Base-by-base conservation (phyloP, 2,797 vertebrate genomes). In the Gallirallus australis region DNA sequence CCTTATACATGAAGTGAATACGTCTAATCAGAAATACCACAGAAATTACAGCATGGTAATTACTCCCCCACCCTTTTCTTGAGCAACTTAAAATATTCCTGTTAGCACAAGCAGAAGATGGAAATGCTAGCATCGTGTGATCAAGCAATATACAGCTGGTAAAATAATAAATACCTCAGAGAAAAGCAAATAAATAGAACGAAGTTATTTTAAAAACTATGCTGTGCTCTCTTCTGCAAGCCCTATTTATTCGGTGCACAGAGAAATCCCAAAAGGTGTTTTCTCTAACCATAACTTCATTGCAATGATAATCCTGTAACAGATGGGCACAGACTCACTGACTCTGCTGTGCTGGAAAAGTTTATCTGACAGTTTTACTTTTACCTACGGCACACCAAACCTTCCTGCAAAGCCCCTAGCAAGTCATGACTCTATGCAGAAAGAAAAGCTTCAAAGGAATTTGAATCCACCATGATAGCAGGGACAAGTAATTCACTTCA, bases 401-500 rank as follows among this genome's bases (percentile, higher is more conserved):
- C 53, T 83, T 84, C 76, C 13, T n/a, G 65, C 57, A 93, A 90
- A 93, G 83, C 83, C 90, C 64, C 54, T 71, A 69, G 66, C 93
- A 93, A 96, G 92, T 83, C 81, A 70, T 40, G 66, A 87, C 88
- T 92, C 4, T 35, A 86, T 7, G 21, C 64, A 93, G 42, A 70
- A 79, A 85, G 77, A 94, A 96, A 94, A 94, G 84, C 88, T 93
- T 94, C 92, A 86, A 91, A 96, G 78, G 72, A 95, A 94, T 85
- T 33, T 82, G 75, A 91, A 95, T 82, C 71, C 28, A 64, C 80
- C 8, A 30, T 13, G 37, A 91, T 95, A 89, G 42, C 81, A 79
- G 50, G 66, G 28, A 69, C 65, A 84, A 66, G 70, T 79, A 50
- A 60, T 77, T 93, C 52, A 73, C 59, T 91, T 68, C 52, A 69